A percentile compares a stretch with the other conserved stretches of the same genome.
These are phyloP conservation scores for Orchestia grillus DNA, from an alignment of 1,140 invertebrate species.

Conservation along the genomic window DNA sequence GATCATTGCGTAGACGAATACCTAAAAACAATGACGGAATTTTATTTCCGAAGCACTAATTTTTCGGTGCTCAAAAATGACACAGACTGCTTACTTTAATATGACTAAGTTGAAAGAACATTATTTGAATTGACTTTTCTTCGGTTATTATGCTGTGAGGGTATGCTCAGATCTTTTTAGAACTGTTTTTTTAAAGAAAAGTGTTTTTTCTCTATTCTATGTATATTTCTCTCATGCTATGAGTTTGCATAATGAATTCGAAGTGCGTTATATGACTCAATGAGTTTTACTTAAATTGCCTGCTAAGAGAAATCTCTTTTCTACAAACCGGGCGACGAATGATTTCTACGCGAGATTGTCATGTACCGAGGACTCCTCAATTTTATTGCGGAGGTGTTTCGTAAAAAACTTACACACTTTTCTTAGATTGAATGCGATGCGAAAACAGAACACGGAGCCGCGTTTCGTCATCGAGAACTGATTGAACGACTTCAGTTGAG, in stretches of 20 bases:
- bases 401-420: not conserved
- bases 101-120: not conserved
- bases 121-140: too few relatives aligned
- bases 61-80: not conserved
- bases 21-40: not conserved
- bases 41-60: not conserved
- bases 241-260: not conserved
- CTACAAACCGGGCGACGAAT: not conserved
- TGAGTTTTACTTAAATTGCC: not conserved
- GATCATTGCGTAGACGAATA: not conserved
- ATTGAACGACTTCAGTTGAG: not conserved
- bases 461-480: not conserved
- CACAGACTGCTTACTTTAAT: not conserved
- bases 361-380: not conserved
- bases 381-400: not conserved
- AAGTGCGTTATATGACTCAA: not conserved
- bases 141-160: too few relatives aligned
- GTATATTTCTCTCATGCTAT: not conserved
- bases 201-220: not conserved
- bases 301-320: not conserved
- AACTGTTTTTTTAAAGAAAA: too few relatives aligned
- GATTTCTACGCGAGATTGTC: not conserved
- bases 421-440: not conserved
- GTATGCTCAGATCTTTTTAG: too few relatives aligned
- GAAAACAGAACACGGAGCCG: not conserved